Conservation (phyloP, 2,113 vertebrate genomes). For the Misgurnus mizolepis region DNA sequence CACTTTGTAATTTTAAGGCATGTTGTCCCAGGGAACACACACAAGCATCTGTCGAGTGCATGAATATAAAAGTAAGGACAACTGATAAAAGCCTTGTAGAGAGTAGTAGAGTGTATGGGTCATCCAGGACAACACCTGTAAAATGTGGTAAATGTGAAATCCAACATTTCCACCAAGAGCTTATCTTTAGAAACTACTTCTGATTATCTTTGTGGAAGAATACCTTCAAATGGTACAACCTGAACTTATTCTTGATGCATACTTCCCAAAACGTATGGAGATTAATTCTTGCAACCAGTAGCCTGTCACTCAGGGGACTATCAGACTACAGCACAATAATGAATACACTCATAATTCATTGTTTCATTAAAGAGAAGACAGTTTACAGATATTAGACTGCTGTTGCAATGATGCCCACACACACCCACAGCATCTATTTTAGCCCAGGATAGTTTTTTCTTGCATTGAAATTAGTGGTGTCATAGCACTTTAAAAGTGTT, state of each 20-base stretch:
- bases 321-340: not conserved
- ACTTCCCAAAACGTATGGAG: not conserved
- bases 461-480: constrained; percentile 66
- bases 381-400: constrained; percentile 37
- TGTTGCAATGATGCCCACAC: constrained; percentile 3
- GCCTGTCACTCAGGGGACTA: not conserved
- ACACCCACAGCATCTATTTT: constrained; percentile 48
- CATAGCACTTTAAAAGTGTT: constrained; percentile 67
- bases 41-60: too few species aligned
- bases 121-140: not conserved
- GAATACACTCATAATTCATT: not conserved
- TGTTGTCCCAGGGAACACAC: too few species aligned
- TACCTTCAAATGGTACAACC: not conserved
- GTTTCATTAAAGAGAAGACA: constrained; percentile 26
- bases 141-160: not conserved
- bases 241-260: not conserved
- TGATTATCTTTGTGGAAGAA: not conserved
- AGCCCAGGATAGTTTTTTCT: constrained; percentile 42
- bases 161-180: not conserved
- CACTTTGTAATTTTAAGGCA: too few species aligned
- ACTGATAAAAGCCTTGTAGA: not conserved
- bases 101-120: not conserved
- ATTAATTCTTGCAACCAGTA: not conserved
- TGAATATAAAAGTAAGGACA: too few species aligned
- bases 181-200: too few species aligned